Base-by-base conservation (phyloP, 1,140 invertebrate genomes). In the Drosophila leontia region DNA sequence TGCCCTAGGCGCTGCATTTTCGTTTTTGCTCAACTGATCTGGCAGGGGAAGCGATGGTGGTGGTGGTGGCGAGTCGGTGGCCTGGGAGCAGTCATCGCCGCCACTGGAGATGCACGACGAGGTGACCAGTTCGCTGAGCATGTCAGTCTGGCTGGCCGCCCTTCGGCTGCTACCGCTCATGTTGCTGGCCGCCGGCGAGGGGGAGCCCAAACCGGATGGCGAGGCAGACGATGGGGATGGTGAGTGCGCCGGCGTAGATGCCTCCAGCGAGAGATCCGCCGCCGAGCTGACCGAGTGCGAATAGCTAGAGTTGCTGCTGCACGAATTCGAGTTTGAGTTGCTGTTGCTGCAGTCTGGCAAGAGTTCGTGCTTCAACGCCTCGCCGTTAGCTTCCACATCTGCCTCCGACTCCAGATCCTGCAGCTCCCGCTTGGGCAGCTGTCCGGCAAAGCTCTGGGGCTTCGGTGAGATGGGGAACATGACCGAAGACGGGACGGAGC, bases 61-160 rank as follows among this genome's bases (percentile, higher is more conserved):
- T 39, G 47, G 59, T 39, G 47, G 59, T 7, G 76, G 59, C 23
- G 59, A 56, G 67, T 63, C 57, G 9, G 63, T 78, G 11, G 63
- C 64, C 57, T 87, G 83, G 0, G 83, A 87, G 56, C 84, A 88
- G 39, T 90, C 84, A 17, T 88, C 85, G 8, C 62, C 65, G n/a
- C 64, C 85, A 47, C 83, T 84, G 7, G 91, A 91, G 29, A 90
- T 91, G 62, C 91, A 92, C 8, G 91, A 85, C 9, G 91, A 92
- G 19, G 91, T 92, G 5, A 92, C 91, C 81, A 92, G 29, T 39
- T 92, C 91, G 29, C 91, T 92, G 11, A 92, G 77, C 91, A 92
- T 88, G 23, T 92, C 91, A 57, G 80, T 77, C 61, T 88, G 70
- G 29, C 82, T 82, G 57, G 78, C 59, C 13, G 80, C 79, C 7